Evolutionary conservation across 92 coral and sea anemone species (phyloP).

Genomic region (Actinernus sp.): DNA sequence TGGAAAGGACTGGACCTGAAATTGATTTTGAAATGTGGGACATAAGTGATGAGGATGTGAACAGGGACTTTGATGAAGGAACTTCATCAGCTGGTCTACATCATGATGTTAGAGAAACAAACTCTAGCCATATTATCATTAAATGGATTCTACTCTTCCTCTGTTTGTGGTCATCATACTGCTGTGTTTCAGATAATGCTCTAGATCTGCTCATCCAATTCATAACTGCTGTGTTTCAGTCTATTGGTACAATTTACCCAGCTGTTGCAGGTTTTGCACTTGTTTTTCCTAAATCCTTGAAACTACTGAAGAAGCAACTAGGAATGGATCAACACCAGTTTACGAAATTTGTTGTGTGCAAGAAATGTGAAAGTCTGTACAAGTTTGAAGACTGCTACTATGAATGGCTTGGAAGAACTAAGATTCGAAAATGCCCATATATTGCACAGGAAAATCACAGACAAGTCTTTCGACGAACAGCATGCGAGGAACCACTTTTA

Average conservation of each 20-base stretch:
- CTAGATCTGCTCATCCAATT: conserved; percentile 57
- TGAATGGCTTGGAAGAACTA: conserved; percentile 24
- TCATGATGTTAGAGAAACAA: conserved; percentile 14
- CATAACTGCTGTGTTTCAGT: conserved; percentile 43
- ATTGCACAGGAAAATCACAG: conserved; percentile 52
- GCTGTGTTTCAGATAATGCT: conserved; percentile 77
- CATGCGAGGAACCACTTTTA: conserved; percentile 55
- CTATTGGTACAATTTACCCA: conserved; percentile 40
- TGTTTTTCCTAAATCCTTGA: conserved; percentile 22
- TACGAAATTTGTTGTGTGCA: conserved; percentile 70
- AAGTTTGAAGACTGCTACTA: conserved; percentile 63
- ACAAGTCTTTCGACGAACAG: conserved; percentile 52
- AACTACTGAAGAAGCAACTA: conserved; percentile 42
- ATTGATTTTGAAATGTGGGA: conserved; percentile 43
- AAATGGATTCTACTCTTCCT: conserved; percentile 61
- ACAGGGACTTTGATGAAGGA: conserved; percentile 31
- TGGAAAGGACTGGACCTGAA: conserved; percentile 13
- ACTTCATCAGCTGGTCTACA: conserved; percentile 2
- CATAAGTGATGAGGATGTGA: conserved; percentile 43
- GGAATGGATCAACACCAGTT: conserved; percentile 65
- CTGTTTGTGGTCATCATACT: conserved; percentile 79
- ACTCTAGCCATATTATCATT: conserved; percentile 6
- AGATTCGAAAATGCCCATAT: conserved; percentile 32
- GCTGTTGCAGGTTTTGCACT: conserved; percentile 36
- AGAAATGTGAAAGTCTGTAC: conserved; percentile 60